Evolutionary conservation across 2,797 vertebrate species (phyloP).

Genomic region (Neosilurus hyrtlii): DNA sequence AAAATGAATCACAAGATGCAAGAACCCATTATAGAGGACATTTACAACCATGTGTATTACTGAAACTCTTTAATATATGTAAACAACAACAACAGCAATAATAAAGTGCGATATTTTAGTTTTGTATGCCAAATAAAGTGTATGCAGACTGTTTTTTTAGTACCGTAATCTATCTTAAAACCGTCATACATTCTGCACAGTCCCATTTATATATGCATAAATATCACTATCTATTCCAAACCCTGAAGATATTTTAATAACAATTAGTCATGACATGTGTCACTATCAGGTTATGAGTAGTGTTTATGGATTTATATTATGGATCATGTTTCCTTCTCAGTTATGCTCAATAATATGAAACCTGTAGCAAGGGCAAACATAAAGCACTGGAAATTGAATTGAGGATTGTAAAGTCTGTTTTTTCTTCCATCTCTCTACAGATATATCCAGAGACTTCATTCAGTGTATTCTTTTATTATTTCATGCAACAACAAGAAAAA

Average conservation of each 20-base stretch:
- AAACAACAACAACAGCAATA: conserved; percentile 25
- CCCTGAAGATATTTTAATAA: conserved; percentile 11
- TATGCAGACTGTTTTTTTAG: not conserved
- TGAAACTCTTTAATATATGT: conserved; percentile 38
- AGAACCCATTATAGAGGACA: conserved; percentile 48
- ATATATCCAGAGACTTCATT: not conserved
- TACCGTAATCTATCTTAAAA: not conserved
- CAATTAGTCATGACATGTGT: conserved; percentile 19
- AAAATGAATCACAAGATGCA: conserved; percentile 50
- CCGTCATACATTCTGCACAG: not conserved
- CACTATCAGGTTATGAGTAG: conserved; percentile 15
- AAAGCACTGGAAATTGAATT: conserved; percentile 22
- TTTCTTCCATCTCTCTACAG: not conserved
- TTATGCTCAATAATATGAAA: conserved; percentile 35
- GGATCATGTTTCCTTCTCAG: conserved; percentile 24
- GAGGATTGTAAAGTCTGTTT: not conserved
- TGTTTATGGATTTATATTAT: conserved; percentile 26
- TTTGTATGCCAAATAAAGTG: conserved; percentile 16
- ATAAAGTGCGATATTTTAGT: conserved; percentile 23
- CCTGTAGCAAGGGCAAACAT: conserved; percentile 11
- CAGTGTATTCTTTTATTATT: not conserved
- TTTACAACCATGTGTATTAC: conserved; percentile 46
- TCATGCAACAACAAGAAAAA: no score
- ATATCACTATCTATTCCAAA: not conserved
- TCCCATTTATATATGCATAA: not conserved